Evolutionary conservation across 2,888 invertebrate species (phyloP), one percentile per base, ranked within the genome.

Genomic region (Leptodirus hochenwartii): DNA sequence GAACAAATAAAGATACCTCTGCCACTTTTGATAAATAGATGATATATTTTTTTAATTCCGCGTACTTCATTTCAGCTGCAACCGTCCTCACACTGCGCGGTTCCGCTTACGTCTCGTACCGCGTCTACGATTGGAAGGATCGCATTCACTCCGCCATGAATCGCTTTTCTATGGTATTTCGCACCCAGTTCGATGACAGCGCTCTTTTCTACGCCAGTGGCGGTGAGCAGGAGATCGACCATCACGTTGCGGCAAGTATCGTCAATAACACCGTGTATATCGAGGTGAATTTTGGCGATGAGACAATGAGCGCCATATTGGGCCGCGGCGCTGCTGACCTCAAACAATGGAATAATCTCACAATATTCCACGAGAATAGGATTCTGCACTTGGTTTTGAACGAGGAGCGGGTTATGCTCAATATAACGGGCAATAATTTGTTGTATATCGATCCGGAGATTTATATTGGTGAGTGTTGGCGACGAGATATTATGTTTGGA

Each of bases 361-460:
- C 88, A 3, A 78, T 91, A 33, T 67, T 72, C 37, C 79, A 91
- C 49, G 69, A 76, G 41, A 72, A 77, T 32, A 71, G 73, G 39
- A 63, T 62, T 10, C 68, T 90, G 0, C 62, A 67, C 41, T 66
- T 90, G 10, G 70, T 76, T 38, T 59, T 91, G 22, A 85, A 91
- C 54, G 63, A 70, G 27, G 72, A 76, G 44, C 66, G 60, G 17
- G 69, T 73, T 41, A 59, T 66, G 0, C 63, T 81, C 30, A 74
- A 79, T 46, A 62, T 84, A 25, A 73, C 76, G 2, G 77, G 77
- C 8, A 66, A 69, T 49, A 66, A 64, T 35, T 69, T 78, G 49
- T 64, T 91, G 36, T 80, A 85, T 42, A 84, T 91, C 39, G 90
- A 91, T 60, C 90, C 91, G 17, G 85, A 88, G 56, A 84, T 91